Conservation (phyloP, 1,140 invertebrate species). For the Pseudomyrmex dendroicus region DNA sequence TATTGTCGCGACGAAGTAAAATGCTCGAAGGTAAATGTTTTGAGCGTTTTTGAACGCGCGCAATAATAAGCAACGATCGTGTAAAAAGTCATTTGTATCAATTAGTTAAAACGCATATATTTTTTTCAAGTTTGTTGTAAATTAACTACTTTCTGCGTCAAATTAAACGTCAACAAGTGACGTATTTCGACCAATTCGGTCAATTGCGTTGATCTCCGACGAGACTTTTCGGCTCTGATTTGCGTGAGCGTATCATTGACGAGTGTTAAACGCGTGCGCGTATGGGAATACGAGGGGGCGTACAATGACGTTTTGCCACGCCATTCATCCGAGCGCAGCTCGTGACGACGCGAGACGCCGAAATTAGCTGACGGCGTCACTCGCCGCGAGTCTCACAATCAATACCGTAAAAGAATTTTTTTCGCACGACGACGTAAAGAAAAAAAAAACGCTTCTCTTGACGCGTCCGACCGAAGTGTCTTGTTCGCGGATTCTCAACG, state of each 20-base stretch:
- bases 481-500: not conserved
- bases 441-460: not conserved
- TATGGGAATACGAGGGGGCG: slow-evolving; percentile 67
- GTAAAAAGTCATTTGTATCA: no score
- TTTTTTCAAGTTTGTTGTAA: no score
- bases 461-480: not conserved
- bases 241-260: slow-evolving; percentile 30
- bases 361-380: slow-evolving; percentile 69
- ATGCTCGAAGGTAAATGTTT: not conserved
- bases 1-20: not conserved
- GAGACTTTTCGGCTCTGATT: slow-evolving; percentile 54
- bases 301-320: slow-evolving; percentile 60
- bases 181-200: not conserved
- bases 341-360: slow-evolving; percentile 62
- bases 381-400: slow-evolving; percentile 16
- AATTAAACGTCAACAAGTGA: not conserved
- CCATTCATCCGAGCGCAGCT: slow-evolving; percentile 60
- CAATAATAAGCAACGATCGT: no score
- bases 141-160: not conserved
- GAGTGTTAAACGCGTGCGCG: slow-evolving; percentile 39
- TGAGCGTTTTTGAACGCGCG: no score
- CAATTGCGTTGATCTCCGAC: not conserved
- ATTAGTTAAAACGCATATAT: no score
- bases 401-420: slow-evolving; percentile 53
- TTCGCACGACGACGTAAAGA: slow-evolving; percentile 6